These are phyloP conservation scores for Pluvialis apricaria DNA, from an alignment of 2,113 vertebrate genomes.

Conservation along the genomic window DNA sequence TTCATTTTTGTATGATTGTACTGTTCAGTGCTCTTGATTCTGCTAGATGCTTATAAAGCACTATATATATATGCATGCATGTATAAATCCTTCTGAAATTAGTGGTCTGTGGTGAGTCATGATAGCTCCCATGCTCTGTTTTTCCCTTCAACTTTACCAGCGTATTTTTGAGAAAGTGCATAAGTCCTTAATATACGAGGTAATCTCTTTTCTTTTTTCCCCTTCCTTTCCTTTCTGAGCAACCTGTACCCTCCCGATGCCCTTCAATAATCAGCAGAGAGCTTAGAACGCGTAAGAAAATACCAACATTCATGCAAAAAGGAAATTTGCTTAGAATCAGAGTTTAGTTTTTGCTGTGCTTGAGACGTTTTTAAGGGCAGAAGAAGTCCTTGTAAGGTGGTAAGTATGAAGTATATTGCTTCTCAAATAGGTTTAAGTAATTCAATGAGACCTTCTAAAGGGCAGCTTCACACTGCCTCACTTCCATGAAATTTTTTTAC, in stretches of 20 bases:
- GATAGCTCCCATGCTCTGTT: background rate
- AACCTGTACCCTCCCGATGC: background rate
- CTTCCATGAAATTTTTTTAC: background rate
- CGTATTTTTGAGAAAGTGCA: background rate
- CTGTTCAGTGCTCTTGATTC: background rate
- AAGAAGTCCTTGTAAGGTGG: background rate
- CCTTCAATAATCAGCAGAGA: background rate
- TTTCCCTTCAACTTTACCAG: background rate
- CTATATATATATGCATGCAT: background rate
- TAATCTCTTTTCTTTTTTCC: accelerated
- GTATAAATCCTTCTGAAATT: background rate
- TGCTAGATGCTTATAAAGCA: background rate
- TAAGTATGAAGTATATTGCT: background rate
- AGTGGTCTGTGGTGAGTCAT: background rate
- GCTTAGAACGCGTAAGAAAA: background rate
- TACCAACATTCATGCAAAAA: background rate
- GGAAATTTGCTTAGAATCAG: conserved; percentile 2
- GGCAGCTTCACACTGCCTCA: background rate
- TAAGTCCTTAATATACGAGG: background rate
- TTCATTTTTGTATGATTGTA: background rate
- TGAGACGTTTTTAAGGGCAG: background rate
- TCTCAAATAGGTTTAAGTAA: background rate
- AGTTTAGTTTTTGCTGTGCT: background rate
- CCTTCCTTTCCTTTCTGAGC: background rate
- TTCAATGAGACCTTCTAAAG: conserved; percentile 5